These are phyloP conservation scores for Nasua narica DNA, from an alignment of 2,797 vertebrate species.

Conservation along the genomic window DNA sequence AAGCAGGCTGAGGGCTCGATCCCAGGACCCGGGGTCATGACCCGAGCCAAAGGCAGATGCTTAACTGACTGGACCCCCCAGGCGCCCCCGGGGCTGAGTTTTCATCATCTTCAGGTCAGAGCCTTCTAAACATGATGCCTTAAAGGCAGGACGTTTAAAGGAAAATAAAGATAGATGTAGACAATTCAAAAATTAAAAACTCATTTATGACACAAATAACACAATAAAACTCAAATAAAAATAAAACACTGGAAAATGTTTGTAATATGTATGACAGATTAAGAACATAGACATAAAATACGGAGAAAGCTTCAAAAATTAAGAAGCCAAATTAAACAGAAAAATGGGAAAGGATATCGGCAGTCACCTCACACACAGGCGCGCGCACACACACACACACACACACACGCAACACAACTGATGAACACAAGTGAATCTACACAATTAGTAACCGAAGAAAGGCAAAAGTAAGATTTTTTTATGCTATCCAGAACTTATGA, in stretches of 20 bases:
- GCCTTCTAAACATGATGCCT: not conserved
- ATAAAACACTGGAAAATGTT: not conserved
- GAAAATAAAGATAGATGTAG: not conserved
- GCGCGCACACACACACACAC: fast-evolving
- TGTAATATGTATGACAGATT: not conserved
- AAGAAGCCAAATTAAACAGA: not conserved
- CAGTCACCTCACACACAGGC: not conserved
- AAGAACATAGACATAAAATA: not conserved
- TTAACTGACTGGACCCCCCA: not conserved
- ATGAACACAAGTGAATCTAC: not conserved
- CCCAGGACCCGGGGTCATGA: not conserved
- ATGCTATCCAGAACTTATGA: not conserved
- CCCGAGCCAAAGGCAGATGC: not conserved
- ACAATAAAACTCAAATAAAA: not conserved
- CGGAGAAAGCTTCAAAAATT: not conserved
- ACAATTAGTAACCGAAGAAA: too few species aligned
- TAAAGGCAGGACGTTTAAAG: not conserved
- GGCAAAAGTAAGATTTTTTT: not conserved
- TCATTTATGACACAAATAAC: not conserved
- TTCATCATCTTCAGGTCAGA: not conserved
- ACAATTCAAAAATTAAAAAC: not conserved
- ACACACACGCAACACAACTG: not conserved
- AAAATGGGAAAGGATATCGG: not conserved
- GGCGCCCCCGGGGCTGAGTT: not conserved
- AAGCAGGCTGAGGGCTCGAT: not conserved